A percentile compares a stretch with the other conserved stretches of the same genome.
Conservation (phyloP, 2,113 vertebrate species). For the Tetrao urogallus region DNA sequence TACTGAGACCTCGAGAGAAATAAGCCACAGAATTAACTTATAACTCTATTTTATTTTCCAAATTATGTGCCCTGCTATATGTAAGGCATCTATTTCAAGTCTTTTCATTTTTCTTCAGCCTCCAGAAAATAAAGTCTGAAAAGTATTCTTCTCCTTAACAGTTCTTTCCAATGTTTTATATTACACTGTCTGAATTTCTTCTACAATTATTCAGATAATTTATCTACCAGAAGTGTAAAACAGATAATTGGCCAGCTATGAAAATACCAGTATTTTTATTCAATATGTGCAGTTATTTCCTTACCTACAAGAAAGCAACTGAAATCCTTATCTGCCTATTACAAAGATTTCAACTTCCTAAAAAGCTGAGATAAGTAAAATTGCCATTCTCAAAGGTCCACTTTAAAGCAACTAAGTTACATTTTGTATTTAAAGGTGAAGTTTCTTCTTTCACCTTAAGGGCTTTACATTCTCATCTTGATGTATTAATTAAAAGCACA, state of each 20-base stretch:
- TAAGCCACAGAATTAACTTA: background rate
- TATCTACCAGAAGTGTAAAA: conserved; percentile 27
- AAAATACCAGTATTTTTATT: conserved; percentile 25
- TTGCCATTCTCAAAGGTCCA: conserved; percentile 37
- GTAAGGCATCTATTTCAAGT: background rate
- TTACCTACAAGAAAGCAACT: background rate
- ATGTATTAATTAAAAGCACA: conserved; percentile 70
- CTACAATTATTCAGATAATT: conserved; percentile 46
- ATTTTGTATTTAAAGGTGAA: conserved; percentile 63
- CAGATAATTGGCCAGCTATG: conserved; percentile 21
- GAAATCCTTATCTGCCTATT: conserved; percentile 52
- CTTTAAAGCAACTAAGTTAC: conserved; percentile 48
- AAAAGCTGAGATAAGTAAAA: conserved; percentile 67
- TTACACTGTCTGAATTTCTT: conserved; percentile 15
- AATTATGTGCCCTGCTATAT: background rate
- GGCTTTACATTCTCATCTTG: conserved; percentile 59
- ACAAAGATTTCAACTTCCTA: conserved; percentile 52
- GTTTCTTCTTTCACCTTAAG: conserved; percentile 47
- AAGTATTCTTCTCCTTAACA: conserved; percentile 49
- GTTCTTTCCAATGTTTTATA: background rate
- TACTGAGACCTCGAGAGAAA: background rate
- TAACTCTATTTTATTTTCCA: conserved; percentile 10
- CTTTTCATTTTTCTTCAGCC: conserved; percentile 15
- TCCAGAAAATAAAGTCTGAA: conserved; percentile 57
- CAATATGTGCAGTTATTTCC: background rate